phyloP scores from a whole-genome alignment of 2,113 vertebrate species.

The Tychaedon coryphoeus region DNA sequence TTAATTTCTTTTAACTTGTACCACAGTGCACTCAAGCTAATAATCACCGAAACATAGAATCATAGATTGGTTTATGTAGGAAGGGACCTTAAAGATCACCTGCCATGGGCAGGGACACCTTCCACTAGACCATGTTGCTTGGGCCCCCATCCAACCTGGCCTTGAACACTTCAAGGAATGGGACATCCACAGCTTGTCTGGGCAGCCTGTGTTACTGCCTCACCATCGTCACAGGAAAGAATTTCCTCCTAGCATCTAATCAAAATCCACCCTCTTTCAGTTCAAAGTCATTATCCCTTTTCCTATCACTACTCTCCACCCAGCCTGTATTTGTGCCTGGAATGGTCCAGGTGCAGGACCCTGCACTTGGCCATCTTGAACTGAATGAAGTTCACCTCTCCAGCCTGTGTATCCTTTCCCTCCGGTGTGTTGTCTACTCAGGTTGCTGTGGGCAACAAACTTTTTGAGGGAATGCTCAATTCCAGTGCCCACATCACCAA shows the following conservation, averaged over 20 bases:
- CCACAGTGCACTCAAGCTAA: not conserved
- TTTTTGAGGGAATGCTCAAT: not conserved
- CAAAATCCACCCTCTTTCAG: not conserved
- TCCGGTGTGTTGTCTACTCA: not conserved
- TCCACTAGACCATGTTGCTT: not conserved
- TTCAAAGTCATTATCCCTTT: not conserved
- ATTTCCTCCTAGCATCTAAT: not conserved
- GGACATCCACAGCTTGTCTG: not conserved
- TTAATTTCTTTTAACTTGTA: not conserved
- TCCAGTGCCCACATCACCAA: not conserved
- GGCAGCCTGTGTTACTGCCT: not conserved
- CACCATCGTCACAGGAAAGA: not conserved
- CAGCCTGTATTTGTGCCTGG: not conserved
- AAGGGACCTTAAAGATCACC: not conserved
- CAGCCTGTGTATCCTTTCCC: not conserved
- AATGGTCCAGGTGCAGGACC: not conserved
- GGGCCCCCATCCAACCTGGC: not conserved
- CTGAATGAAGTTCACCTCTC: not conserved
- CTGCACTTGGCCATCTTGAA: not conserved
- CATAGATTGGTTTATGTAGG: not conserved
- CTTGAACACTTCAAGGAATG: not conserved
- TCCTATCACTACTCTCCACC: not conserved
- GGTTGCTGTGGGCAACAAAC: fast-evolving
- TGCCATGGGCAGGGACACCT: not conserved
- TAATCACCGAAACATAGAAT: not conserved